Base-by-base conservation (phyloP, 2,888 invertebrate genomes). In the Criorhina ranunculi region DNA sequence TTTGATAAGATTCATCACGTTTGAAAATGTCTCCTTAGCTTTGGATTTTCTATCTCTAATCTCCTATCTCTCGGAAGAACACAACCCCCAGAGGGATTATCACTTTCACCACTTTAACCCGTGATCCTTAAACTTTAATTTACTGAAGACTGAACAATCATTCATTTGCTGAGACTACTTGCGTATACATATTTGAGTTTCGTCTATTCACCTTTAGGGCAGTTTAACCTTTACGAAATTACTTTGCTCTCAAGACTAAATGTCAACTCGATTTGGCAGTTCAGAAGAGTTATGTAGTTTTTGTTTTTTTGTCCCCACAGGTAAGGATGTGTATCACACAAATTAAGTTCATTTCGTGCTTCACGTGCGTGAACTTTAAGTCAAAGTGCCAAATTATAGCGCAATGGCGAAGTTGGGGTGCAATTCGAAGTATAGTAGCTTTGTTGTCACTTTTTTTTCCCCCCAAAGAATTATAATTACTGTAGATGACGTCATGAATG, bases 211-310 rank as follows among this genome's bases (percentile, higher is more conserved):
- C 11, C 55, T 35, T 35, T 7, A 2, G 35, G 35, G 35, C 6
- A 35, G 11, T 37, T 17, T 55, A 17, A 55, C 35, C 33, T 55
- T 55, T 55, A 0, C 19, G 15, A 35, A 55, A 37, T 17, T 11
- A 37, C 8, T 6, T n/a, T 17, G 12, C 15, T 42, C n/a, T 12
- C 15, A n/a, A 15, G 53, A 1, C 17, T 15, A 19, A 19, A 42
- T 51, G 40, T 72, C 31, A 60, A 51, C 17, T 15, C 17, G 15
- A 42, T 49, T 46, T 35, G 29, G 12, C 6, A 17, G n/a, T 33
- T 55, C 33, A 44, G 55, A 17, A 17, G 24, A 24, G 24, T 24
- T 24, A 24, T 24, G 1, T 24, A 49, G 24, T 24, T 49, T 49
- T 5, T 15, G 42, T 15, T 42, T 42, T 42, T 42, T 12, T 42